phyloP scores from a whole-genome alignment of 2,888 invertebrate genomes.

The Cheilosia impressa region DNA sequence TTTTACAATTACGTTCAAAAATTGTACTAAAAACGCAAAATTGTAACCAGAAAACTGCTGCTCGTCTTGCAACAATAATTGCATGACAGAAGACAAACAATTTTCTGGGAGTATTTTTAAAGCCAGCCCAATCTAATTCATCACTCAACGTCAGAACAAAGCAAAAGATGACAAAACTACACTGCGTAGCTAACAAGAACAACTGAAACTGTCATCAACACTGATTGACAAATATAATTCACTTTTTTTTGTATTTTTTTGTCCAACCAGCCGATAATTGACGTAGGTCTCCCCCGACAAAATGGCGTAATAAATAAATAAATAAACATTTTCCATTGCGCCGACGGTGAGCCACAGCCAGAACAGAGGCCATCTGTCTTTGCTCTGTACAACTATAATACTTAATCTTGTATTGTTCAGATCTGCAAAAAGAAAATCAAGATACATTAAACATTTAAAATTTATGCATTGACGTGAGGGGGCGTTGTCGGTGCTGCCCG shows the following conservation, averaged over 20 bases:
- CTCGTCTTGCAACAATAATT: too few relatives aligned
- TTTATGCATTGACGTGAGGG: slow-evolving; percentile 77
- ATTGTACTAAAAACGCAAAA: too few relatives aligned
- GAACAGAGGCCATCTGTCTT: slow-evolving; percentile 52
- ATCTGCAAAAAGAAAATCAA: slow-evolving; percentile 29
- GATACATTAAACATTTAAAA: slow-evolving; percentile 61
- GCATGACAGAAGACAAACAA: too few relatives aligned
- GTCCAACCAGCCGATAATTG: slow-evolving; percentile 52
- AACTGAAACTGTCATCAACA: slow-evolving; percentile 42
- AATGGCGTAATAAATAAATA: slow-evolving; percentile 27
- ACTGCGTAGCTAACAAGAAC: slow-evolving; percentile 15
- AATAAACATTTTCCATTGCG: slow-evolving; percentile 25
- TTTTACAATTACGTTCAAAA: too few relatives aligned
- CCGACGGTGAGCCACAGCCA: background rate
- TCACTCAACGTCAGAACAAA: slow-evolving; percentile 53
- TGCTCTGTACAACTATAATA: slow-evolving; percentile 10
- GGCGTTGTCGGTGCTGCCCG: slow-evolving; percentile 35
- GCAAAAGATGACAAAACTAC: slow-evolving; percentile 12
- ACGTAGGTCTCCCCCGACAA: slow-evolving; percentile 44
- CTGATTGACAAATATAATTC: slow-evolving; percentile 47
- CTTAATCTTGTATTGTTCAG: slow-evolving; percentile 53
- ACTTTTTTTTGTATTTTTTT: slow-evolving; percentile 46
- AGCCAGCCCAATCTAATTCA: slow-evolving; percentile 7
- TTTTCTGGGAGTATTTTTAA: background rate
- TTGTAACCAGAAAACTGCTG: too few relatives aligned